Evolutionary conservation across 1,140 invertebrate genomes (phyloP), one percentile per base, ranked within the genome.

Genomic region (Sycophaga agraensis): DNA sequence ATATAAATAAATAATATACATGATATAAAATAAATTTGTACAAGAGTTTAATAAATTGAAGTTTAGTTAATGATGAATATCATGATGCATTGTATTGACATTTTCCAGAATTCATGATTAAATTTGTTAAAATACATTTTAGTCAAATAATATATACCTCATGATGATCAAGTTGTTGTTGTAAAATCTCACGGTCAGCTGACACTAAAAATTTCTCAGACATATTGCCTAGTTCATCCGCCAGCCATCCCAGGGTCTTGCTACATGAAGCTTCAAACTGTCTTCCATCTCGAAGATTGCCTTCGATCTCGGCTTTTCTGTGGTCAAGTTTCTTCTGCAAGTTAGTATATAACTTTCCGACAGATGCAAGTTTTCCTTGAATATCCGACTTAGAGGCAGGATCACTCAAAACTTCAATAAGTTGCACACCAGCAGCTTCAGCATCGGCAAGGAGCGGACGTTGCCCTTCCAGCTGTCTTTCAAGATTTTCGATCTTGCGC

Each of bases 341-440:
- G 43, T 89, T 88, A 68, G 89, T 89, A 71, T 94, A 94, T 71
- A 93, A 86, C 45, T 91, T 85, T n/a, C 88, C 90, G 21, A 94
- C 85, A 4, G 89, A 89, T 0, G 88, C 84, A 19, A 98, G 82
- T 76, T 97, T 96, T 48, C 86, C 88, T 78, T 92, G 91, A 53
- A 98, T 93, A 75, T 98, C 95, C 22, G 90, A 89, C 60, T 91
- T 88, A 0, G 93, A 93, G 0, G 92, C 89, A 4, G 93, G 87
- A 79, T 98, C 95, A 59, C 92, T 92, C n/a, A 97, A 81, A 45
- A 95, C 92, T 59, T 92, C 89, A 70, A 90, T 92, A 0, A 98
- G 77, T 35, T 94, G 89, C 11, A 88, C 88, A 11, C 93, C 94
- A 0, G 94, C 87, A 5, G 91, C 87, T 76, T 96, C 93, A 24